These are phyloP conservation scores for Lethenteron reissneri DNA, from an alignment of 2,113 vertebrate genomes.

Conservation along the genomic window DNA sequence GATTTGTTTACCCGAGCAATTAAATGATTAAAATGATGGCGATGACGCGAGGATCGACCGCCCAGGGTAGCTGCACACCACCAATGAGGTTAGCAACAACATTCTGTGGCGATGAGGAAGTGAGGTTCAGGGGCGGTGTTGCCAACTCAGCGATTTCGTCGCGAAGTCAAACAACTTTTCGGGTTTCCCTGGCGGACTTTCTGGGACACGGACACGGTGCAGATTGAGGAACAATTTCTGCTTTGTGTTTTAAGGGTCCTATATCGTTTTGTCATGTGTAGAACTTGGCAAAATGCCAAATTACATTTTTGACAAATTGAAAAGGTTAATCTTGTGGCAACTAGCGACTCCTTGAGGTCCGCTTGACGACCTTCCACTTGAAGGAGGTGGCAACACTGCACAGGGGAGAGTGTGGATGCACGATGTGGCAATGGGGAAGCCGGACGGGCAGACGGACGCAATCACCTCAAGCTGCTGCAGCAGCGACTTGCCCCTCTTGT, in stretches of 20 bases:
- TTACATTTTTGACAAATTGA: not conserved
- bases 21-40: too few relatives aligned
- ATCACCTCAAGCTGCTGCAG: slow-evolving; percentile 78
- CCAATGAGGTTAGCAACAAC: too few relatives aligned
- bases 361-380: not conserved
- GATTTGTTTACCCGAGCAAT: too few relatives aligned
- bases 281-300: too few relatives aligned
- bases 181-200: not conserved
- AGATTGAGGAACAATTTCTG: slow-evolving; percentile 2
- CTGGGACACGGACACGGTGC: slow-evolving; percentile 10
- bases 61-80: too few relatives aligned
- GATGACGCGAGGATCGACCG: too few relatives aligned
- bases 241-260: not conserved
- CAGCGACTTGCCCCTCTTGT: slow-evolving; percentile 83
- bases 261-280: too few relatives aligned
- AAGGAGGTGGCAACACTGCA: not conserved
- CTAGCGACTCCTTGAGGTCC: not conserved
- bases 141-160: too few relatives aligned
- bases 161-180: too few relatives aligned
- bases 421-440: not conserved
- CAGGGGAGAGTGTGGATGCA: not conserved
- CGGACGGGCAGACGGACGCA: slow-evolving; percentile 1
- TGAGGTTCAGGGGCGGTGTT: too few relatives aligned
- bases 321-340: slow-evolving; percentile 2
- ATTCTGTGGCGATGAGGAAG: too few relatives aligned